Evolutionary conservation across 2,888 invertebrate species (phyloP).

Genomic region (Dicranocentrus wangi): DNA sequence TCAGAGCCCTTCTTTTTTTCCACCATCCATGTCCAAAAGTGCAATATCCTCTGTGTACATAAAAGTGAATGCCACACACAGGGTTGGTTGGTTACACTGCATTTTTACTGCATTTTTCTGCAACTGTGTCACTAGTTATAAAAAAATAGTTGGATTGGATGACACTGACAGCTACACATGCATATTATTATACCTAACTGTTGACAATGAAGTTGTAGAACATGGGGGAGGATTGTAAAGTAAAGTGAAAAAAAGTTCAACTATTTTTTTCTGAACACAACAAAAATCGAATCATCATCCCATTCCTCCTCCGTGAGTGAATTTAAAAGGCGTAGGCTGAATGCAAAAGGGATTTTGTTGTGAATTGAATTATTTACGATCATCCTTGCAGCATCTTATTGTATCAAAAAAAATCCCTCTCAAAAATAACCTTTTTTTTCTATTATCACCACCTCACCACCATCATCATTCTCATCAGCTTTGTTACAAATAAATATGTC

Average conservation of each 20-base stretch:
- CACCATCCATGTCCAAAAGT: no score
- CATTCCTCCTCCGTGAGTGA: background rate
- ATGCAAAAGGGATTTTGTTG: background rate
- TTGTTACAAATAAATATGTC: background rate
- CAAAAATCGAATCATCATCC: background rate
- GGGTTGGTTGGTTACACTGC: no score
- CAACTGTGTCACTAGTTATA: no score
- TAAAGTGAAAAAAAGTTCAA: background rate
- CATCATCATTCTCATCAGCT: no score
- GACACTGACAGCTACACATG: background rate
- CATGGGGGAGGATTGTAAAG: background rate
- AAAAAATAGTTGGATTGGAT: background rate
- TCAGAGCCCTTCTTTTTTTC: no score
- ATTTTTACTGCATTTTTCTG: no score
- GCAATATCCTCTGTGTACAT: no score
- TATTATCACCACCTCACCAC: no score
- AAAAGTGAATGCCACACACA: no score
- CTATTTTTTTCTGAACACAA: background rate
- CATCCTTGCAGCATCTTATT: background rate
- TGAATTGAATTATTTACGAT: constrained; percentile 11
- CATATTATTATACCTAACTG: background rate
- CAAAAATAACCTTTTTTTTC: no score
- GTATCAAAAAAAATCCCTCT: no score
- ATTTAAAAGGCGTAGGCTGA: constrained; percentile 2
- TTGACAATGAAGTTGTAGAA: background rate